These are phyloP conservation scores for Ganaspis sp. DNA, from an alignment of 1,140 invertebrate genomes.

Conservation along the genomic window DNA sequence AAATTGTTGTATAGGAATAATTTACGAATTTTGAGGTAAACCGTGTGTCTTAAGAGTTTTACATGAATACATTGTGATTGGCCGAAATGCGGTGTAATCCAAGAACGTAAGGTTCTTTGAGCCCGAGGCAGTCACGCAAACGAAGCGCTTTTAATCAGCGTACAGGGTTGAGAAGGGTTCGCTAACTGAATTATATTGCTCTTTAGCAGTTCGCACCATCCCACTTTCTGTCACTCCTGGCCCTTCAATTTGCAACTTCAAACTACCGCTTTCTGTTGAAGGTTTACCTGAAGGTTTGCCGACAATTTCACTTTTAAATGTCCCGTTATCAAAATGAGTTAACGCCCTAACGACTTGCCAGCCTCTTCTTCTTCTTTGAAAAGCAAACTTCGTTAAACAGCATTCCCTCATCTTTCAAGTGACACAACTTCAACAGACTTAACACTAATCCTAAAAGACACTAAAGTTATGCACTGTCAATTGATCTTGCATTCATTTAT, in stretches of 20 bases:
- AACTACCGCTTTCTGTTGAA: slow-evolving; percentile 10
- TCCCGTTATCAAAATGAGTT: neutral
- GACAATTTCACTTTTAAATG: slow-evolving; percentile 19
- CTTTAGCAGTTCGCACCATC: slow-evolving; percentile 18
- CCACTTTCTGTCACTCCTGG: slow-evolving; percentile 13
- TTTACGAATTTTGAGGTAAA: neutral
- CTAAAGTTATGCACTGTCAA: no score
- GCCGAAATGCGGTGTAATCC: neutral
- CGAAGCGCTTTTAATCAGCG: slow-evolving; percentile 8
- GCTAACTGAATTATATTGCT: slow-evolving; percentile 27
- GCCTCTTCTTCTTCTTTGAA: neutral
- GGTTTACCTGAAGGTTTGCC: slow-evolving; percentile 3
- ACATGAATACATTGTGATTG: neutral
- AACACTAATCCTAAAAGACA: no score
- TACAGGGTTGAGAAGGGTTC: slow-evolving; percentile 19
- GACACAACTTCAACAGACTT: no score
- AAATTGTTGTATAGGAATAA: neutral
- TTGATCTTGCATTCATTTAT: no score
- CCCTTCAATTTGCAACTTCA: slow-evolving; percentile 20
- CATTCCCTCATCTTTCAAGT: neutral
- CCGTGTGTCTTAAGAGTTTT: neutral
- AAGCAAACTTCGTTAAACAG: neutral
- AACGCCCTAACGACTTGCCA: neutral
- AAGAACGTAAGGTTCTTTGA: neutral
- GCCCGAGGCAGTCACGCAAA: slow-evolving; percentile 19